Percentiles rank a stretch among this genome's conserved stretches.
These are phyloP conservation scores for Drosophila punjabiensis DNA, from an alignment of 1,140 invertebrate genomes.

Conservation along the genomic window DNA sequence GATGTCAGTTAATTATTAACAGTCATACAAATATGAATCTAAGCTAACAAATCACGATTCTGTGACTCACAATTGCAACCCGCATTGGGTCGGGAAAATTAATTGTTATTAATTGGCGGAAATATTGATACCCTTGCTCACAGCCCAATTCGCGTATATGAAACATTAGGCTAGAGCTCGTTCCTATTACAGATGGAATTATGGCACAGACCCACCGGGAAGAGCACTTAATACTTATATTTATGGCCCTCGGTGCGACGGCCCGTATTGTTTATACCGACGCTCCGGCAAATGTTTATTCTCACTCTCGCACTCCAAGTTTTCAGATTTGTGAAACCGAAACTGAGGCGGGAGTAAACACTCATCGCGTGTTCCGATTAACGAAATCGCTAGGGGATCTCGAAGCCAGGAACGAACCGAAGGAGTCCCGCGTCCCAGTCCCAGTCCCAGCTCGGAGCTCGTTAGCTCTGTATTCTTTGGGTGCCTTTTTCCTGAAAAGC, in stretches of 20 bases:
- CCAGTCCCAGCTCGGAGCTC: constrained; percentile 30
- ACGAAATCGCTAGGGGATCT: constrained; percentile 52
- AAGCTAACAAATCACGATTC: constrained; percentile 29
- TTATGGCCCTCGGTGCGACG: constrained; percentile 29
- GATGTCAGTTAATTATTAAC: background rate
- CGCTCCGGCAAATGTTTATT: constrained; percentile 49
- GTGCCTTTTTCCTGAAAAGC: constrained; percentile 9
- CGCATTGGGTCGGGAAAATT: background rate
- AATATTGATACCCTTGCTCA: constrained; percentile 51
- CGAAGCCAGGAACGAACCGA: constrained; percentile 35
- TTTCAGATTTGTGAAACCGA: constrained; percentile 38
- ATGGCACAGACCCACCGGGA: constrained; percentile 33
- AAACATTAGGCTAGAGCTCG: constrained; percentile 20
- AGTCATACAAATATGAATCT: background rate
- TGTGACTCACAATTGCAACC: constrained; percentile 20
- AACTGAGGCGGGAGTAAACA: constrained; percentile 57
- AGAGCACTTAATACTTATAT: constrained; percentile 45
- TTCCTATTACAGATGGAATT: constrained; percentile 38
- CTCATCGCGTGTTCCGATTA: constrained; percentile 69
- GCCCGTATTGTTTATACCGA: constrained; percentile 48
- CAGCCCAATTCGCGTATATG: constrained; percentile 19
- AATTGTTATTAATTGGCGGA: constrained; percentile 48
- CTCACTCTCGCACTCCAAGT: constrained; percentile 41
- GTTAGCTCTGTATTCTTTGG: constrained; percentile 21
- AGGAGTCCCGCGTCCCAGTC: background rate